Percentiles rank a stretch among this genome's conserved stretches.
Conservation (phyloP, 2,113 vertebrate genomes). For the Parotia lawesii region DNA sequence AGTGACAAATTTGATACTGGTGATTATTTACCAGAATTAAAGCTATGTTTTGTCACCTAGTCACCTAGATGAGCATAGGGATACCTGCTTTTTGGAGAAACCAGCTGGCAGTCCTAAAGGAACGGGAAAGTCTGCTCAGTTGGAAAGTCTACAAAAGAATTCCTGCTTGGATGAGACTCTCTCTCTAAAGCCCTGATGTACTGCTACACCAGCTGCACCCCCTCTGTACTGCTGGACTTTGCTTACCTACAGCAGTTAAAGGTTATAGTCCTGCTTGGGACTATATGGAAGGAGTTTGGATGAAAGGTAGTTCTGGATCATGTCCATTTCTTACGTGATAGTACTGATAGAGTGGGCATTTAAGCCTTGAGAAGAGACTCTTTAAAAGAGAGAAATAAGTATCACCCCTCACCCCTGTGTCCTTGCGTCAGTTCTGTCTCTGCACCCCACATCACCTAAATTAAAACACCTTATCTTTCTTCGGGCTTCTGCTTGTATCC, state of each 20-base stretch:
- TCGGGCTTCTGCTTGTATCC: background rate
- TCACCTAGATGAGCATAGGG: background rate
- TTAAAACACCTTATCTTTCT: background rate
- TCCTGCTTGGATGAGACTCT: background rate
- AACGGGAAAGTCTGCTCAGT: background rate
- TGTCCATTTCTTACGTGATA: background rate
- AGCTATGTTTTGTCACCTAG: background rate
- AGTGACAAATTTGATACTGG: background rate
- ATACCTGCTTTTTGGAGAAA: background rate
- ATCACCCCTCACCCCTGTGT: background rate
- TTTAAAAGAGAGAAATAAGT: background rate
- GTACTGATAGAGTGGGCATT: background rate
- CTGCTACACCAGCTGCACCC: background rate
- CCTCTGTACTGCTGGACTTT: background rate
- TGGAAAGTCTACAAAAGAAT: background rate
- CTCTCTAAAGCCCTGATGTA: background rate
- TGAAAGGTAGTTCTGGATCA: background rate
- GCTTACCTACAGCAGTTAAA: background rate
- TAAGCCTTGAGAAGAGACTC: background rate
- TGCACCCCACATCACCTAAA: background rate
- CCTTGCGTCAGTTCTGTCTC: background rate
- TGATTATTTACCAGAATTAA: constrained; percentile 21
- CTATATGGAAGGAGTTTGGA: background rate
- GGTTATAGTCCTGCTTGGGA: background rate
- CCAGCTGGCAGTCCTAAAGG: background rate